Base-by-base conservation (phyloP, 1,140 invertebrate genomes). In the Asbolus verrucosus region DNA sequence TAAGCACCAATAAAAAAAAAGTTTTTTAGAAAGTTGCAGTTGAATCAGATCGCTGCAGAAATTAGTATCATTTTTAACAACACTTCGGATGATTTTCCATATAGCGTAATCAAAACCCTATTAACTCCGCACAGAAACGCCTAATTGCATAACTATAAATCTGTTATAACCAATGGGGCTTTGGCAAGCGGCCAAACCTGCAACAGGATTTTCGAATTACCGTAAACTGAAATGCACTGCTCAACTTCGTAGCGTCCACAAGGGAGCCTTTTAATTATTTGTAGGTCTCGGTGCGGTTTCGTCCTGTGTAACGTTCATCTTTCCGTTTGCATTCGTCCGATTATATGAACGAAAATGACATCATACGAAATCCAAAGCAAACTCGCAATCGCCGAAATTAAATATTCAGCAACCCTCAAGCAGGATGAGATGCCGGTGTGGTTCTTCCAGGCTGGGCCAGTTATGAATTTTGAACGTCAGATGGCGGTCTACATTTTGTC, bases 171-270 rank as follows among this genome's bases (percentile, higher is more conserved):
- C 46, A 2, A 11, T n/a, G 9, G 46, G 46, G 46, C 13, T 27
- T 27, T 54, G 46, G 46, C 46, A 27, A 27, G 19, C 9, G 46
- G 46, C 46, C 46, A 54, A 27, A 21, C 9, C 21, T 54, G 46
- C 46, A 54, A 54, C 46, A 54, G 46, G 46, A 54, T 54, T 54
- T 54, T 27, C 46, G 46, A 54, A 54, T 54, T 54, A 54, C 27
- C 46, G 46, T 24, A 54, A 54, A 54, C 27, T 54, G 46, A 54
- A 54, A 54, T 54, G 46, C 46, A 54, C 18, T 27, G 46, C 46
- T 24, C 46, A 54, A 54, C 27, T 30, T 27, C 46, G 18, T 54
- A 14, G 46, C 8, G 46, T 54, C n/a, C 46, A 14, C 46, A 27
- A 19, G 15, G 11, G 46, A 54, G 46, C 4, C 27, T 27, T 27